Evolutionary conservation across 2,888 invertebrate genomes (phyloP).

Genomic region (Spodoptera littoralis): DNA sequence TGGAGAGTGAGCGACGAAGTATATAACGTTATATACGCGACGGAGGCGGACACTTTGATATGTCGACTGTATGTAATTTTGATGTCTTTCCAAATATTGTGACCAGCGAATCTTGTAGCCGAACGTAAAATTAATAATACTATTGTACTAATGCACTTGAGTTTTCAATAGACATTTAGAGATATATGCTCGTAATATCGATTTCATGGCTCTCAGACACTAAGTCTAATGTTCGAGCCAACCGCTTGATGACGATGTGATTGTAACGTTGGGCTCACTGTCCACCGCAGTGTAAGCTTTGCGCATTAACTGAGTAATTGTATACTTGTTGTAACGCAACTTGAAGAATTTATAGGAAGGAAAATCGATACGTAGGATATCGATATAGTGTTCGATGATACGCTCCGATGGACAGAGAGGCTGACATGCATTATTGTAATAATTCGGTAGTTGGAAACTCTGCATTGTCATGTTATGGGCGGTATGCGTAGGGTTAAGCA

Average conservation of each 20-base stretch:
- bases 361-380: slow-evolving; percentile 26
- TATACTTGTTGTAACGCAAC: slow-evolving; percentile 30
- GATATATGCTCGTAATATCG: slow-evolving; percentile 50
- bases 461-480: slow-evolving; percentile 61
- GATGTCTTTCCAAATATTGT: slow-evolving; percentile 60
- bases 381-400: slow-evolving; percentile 8
- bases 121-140: slow-evolving; percentile 46
- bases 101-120: slow-evolving; percentile 54
- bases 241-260: slow-evolving; percentile 54
- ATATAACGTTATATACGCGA: slow-evolving; percentile 39
- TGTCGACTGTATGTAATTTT: slow-evolving; percentile 47
- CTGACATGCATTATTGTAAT: slow-evolving; percentile 48
- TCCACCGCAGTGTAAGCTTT: slow-evolving; percentile 25
- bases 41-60: slow-evolving; percentile 46
- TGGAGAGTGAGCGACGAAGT: slow-evolving; percentile 44
- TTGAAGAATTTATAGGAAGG: slow-evolving; percentile 35
- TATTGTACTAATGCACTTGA: slow-evolving; percentile 64
- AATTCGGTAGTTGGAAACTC: slow-evolving; percentile 62
- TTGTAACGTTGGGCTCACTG: slow-evolving; percentile 32
- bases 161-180: slow-evolving; percentile 66
- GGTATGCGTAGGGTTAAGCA: slow-evolving; percentile 69
- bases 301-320: slow-evolving; percentile 14
- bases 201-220: slow-evolving; percentile 49
- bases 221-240: slow-evolving; percentile 46
- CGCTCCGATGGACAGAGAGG: slow-evolving; percentile 37